Evolutionary conservation across 2,888 invertebrate species (phyloP).

Genomic region (Hirtodrosophila cameraria): DNA sequence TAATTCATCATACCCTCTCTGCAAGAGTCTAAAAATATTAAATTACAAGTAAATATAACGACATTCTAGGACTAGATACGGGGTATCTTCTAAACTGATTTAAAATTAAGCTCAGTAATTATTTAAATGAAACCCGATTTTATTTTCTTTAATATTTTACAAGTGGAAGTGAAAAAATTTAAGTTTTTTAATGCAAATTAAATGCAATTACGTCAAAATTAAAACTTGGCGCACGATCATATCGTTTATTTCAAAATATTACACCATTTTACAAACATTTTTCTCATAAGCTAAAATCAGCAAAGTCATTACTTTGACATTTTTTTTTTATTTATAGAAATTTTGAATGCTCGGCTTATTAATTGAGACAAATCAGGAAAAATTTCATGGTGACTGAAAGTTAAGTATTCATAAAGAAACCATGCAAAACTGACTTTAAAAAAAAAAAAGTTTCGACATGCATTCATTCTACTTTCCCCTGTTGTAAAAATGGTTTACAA

Average conservation of each 20-base stretch:
- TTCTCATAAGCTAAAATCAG: slow-evolving; percentile 2
- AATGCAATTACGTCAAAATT: background rate
- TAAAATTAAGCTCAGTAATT: too few relatives aligned
- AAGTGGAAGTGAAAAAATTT: background rate
- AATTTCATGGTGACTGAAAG: background rate
- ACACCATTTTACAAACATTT: slow-evolving; percentile 1
- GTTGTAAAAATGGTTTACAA: background rate
- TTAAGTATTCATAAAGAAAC: background rate
- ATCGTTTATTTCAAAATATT: slow-evolving; percentile 26
- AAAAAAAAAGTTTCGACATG: slow-evolving; percentile 4
- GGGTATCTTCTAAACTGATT: too few relatives aligned
- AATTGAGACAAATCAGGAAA: slow-evolving; percentile 2
- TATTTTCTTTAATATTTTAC: background rate
- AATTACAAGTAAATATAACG: too few relatives aligned
- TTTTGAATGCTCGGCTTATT: slow-evolving; percentile 12
- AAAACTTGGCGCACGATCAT: slow-evolving; percentile 2
- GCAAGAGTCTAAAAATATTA: too few relatives aligned
- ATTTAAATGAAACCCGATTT: too few relatives aligned
- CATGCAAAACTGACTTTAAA: slow-evolving; percentile 3
- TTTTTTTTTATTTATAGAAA: slow-evolving; percentile 22
- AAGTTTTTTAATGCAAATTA: slow-evolving; percentile 3
- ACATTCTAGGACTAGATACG: too few relatives aligned
- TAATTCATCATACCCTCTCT: too few relatives aligned
- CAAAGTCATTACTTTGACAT: background rate
- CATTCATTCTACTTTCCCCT: slow-evolving; percentile 6